Evolutionary conservation across 2,797 vertebrate species (phyloP).

Genomic region (Picus viridis): DNA sequence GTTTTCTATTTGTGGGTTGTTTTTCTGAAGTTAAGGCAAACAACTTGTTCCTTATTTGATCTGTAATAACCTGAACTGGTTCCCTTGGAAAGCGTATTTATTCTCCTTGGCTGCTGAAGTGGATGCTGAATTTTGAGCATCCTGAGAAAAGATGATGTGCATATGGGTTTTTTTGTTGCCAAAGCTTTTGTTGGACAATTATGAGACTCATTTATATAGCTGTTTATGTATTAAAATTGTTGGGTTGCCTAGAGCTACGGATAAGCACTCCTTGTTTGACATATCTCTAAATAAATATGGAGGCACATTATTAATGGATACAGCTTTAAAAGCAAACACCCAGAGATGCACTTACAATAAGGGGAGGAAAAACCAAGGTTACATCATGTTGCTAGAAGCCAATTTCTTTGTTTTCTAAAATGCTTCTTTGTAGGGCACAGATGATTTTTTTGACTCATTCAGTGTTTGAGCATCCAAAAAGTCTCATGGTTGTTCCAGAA

Average conservation of each 20-base stretch:
- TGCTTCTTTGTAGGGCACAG: conserved; percentile 56
- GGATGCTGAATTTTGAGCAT: conserved; percentile 18
- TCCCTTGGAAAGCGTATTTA: conserved; percentile 52
- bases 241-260: conserved; percentile 58
- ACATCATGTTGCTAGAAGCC: conserved; percentile 67
- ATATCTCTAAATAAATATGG: conserved; percentile 65
- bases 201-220: conserved; percentile 44
- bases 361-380: conserved; percentile 70
- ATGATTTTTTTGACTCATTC: conserved; percentile 74
- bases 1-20: conserved; percentile 17
- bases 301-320: conserved; percentile 62
- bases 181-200: conserved; percentile 52
- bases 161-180: conserved; percentile 19
- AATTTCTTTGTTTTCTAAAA: conserved; percentile 69
- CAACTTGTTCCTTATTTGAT: conserved; percentile 47
- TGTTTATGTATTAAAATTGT: conserved; percentile 61
- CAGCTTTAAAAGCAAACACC: conserved; percentile 66
- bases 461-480: conserved; percentile 53
- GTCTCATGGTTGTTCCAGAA: conserved; percentile 61
- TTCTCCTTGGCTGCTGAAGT: conserved; percentile 52
- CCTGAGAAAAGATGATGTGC: conserved; percentile 22
- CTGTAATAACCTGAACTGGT: conserved; percentile 46
- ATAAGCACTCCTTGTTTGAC: conserved; percentile 57
- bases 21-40: conserved; percentile 40
- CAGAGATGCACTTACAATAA: conserved; percentile 64